Evolutionary conservation across 1,140 invertebrate genomes (phyloP).

Genomic region (Notospermus geniculatus): DNA sequence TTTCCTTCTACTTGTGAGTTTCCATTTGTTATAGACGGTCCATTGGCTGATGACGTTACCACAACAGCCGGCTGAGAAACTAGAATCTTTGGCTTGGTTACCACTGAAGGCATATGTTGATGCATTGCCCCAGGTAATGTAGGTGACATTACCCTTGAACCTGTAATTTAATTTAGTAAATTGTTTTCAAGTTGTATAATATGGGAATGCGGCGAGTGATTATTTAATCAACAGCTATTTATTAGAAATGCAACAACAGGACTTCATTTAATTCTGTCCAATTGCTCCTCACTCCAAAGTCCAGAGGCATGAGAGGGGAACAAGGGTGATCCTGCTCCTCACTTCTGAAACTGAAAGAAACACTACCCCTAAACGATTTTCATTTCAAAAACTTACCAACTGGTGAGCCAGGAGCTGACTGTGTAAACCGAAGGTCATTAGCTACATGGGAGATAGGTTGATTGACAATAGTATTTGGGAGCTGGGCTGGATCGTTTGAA

Average conservation of each 20-base stretch:
- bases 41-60: not conserved
- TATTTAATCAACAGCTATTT: too few relatives aligned
- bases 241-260: too few relatives aligned
- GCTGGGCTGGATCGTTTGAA: conserved; percentile 17
- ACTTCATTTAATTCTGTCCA: too few relatives aligned
- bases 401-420: conserved; percentile 71
- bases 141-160: conserved; percentile 42
- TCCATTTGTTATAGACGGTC: not conserved
- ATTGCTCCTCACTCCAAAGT: too few relatives aligned
- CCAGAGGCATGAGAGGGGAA: too few relatives aligned
- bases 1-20: too few relatives aligned
- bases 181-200: not conserved
- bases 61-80: conserved; percentile 40
- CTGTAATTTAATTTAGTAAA: conserved; percentile 22
- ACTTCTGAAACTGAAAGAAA: too few relatives aligned
- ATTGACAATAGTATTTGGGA: conserved; percentile 13
- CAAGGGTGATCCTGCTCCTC: too few relatives aligned
- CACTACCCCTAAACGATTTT: too few relatives aligned
- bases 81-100: conserved; percentile 51
- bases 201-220: too few relatives aligned
- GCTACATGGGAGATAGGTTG: not conserved
- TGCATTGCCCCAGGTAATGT: conserved; percentile 35
- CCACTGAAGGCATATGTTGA: conserved; percentile 49
- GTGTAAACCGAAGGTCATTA: conserved; percentile 58
- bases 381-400: conserved; percentile 44